Evolutionary conservation across 2,888 invertebrate species (phyloP).

Genomic region (Zhengitettix transpicula): DNA sequence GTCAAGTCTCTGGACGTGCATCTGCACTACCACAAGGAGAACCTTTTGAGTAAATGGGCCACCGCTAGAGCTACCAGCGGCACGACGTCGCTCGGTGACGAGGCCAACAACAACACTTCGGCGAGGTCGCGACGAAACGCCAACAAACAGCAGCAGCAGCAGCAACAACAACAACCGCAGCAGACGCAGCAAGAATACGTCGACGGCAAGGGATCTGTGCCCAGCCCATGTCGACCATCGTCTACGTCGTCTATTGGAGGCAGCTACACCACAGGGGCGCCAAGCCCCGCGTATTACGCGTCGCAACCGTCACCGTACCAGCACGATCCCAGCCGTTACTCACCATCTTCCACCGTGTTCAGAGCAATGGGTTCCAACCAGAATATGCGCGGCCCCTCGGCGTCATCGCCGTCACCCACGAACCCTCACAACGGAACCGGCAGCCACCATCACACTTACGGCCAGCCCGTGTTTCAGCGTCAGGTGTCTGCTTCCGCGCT

Average conservation of each 20-base stretch:
- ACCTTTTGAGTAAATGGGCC: conserved; percentile 57
- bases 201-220: too few species aligned
- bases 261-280: too few species aligned
- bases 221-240: too few species aligned
- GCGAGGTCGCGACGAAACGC: conserved; percentile 25
- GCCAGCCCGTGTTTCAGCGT: background rate
- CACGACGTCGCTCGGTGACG: conserved; percentile 26
- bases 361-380: too few species aligned
- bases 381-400: background rate
- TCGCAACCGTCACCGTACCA: conserved; percentile 18
- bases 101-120: conserved; percentile 48
- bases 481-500: background rate
- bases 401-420: background rate
- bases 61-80: conserved; percentile 23
- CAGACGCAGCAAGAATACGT: conserved; percentile 6
- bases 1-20: conserved; percentile 63
- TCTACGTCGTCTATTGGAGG: too few species aligned
- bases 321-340: background rate
- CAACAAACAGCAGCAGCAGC: conserved; percentile 14
- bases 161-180: conserved; percentile 13
- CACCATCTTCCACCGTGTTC: background rate
- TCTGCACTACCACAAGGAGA: conserved; percentile 63
- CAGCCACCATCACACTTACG: background rate
- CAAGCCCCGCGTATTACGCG: conserved; percentile 9
- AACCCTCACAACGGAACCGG: background rate